Base-by-base conservation (phyloP, 2,113 vertebrate species). In the Alligator sinensis region DNA sequence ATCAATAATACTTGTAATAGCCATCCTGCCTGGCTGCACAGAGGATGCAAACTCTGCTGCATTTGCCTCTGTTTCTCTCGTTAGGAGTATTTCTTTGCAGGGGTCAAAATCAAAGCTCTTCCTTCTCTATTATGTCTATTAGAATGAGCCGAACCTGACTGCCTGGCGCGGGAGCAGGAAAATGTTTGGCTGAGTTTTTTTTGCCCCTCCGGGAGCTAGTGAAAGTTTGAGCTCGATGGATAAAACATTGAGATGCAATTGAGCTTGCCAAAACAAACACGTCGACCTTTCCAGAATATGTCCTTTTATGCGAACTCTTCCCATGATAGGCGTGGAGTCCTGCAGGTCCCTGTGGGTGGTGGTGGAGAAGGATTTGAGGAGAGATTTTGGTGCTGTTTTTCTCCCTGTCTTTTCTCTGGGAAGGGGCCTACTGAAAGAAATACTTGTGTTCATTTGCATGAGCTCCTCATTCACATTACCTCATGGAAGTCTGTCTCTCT, bases 51-150 rank as follows among this genome's bases (percentile, higher is more conserved):
- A 77, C 0, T 0, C 55, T 84, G 58, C 58, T 94, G 47, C 38
- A 55, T 86, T 91, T 89, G 38, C 60, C 90, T 91, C 61, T 92
- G 63, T 62, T 93, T 93, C 64, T 94, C 34, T 87, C 91, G 76
- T 47, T 55, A 87, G 70, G 85, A 70, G n/a, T 58, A 28, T 22
- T 47, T 59, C 60, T 87, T 93, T 81, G 59, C 77, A 86, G 64
- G 82, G 58, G 59, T 84, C 78, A 93, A 84, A 96, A 96, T 88
- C 61, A 86, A 94, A 95, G 75, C 21, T 93, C 19, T 91, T 90
- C 30, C 68, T 47, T 74, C 70, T 47, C 38, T 91, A 27, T 38
- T 12, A 84, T 88, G 76, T 91, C 24, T 82, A 3, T 80, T 86
- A 80, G 91, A 93, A 77, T 91, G 21, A 77, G 28, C 87, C 90